A percentile compares a stretch with the other conserved stretches of the same genome.
Conservation (phyloP, 2,888 invertebrate genomes). For the Cryptus viduatorius region DNA sequence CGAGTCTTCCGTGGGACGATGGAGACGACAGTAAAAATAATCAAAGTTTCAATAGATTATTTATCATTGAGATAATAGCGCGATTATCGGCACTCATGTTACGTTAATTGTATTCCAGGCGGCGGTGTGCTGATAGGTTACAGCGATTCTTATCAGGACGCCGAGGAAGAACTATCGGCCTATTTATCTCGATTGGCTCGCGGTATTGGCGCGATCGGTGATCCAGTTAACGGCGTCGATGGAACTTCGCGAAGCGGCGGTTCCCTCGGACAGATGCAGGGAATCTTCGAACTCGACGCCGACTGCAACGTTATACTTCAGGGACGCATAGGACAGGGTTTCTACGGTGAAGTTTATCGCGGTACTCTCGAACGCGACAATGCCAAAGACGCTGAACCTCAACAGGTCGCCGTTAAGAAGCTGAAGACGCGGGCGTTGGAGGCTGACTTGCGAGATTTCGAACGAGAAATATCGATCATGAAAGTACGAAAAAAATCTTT, state of each 20-base stretch:
- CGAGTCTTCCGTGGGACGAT: constrained; percentile 81
- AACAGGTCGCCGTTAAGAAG: constrained; percentile 90
- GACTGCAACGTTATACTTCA: constrained; percentile 88
- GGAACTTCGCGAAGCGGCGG: constrained; percentile 69
- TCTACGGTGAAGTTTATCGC: constrained; percentile 94
- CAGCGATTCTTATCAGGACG: constrained; percentile 72
- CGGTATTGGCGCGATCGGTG: constrained; percentile 62
- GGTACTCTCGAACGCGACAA: constrained; percentile 89
- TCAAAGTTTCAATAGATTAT: background rate
- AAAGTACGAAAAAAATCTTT: constrained; percentile 86
- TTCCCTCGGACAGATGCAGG: constrained; percentile 84
- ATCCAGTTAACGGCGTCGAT: constrained; percentile 58
- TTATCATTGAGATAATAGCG: background rate
- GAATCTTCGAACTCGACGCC: constrained; percentile 87
- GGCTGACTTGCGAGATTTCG: constrained; percentile 89
- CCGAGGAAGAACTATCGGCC: constrained; percentile 76
- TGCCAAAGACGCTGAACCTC: constrained; percentile 85
- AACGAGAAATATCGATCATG: constrained; percentile 95
- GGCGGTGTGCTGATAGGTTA: constrained; percentile 68
- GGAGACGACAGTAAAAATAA: constrained; percentile 75
- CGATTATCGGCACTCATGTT: constrained; percentile 8
- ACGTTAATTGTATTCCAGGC: constrained; percentile 62
- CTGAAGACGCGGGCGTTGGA: constrained; percentile 86
- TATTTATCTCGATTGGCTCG: constrained; percentile 76
- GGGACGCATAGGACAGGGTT: constrained; percentile 90